Percentiles rank a stretch among this genome's conserved stretches.
Evolutionary conservation across 2,888 invertebrate genomes (phyloP).

Genomic region (Lasioglossum figueresi): DNA sequence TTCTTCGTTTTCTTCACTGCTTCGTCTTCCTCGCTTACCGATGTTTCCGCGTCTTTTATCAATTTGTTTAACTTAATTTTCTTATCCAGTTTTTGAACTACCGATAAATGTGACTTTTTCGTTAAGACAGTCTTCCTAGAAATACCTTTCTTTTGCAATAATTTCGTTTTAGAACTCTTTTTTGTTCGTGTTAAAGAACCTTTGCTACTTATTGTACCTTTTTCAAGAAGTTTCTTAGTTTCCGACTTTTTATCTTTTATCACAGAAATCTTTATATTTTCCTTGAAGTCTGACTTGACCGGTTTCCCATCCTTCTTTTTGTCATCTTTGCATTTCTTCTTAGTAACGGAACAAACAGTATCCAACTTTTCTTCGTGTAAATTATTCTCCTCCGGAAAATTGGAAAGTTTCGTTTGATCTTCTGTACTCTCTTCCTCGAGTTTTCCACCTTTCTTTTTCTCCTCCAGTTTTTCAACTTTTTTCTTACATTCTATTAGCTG

Average conservation of each 20-base stretch:
- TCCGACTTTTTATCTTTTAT: constrained; percentile 80
- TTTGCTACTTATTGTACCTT: constrained; percentile 65
- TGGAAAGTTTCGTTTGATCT: constrained; percentile 52
- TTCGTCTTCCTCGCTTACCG: constrained; percentile 65
- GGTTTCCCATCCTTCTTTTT: constrained; percentile 78
- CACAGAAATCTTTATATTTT: constrained; percentile 72
- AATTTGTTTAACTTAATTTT: constrained; percentile 81
- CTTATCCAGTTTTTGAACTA: constrained; percentile 80
- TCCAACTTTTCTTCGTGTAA: constrained; percentile 65
- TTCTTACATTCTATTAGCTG: constrained; percentile 72
- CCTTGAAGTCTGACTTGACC: constrained; percentile 76
- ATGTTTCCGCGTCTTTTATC: constrained; percentile 67
- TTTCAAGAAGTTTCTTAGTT: constrained; percentile 77
- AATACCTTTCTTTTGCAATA: constrained; percentile 74
- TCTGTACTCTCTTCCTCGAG: constrained; percentile 59
- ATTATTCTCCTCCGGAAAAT: constrained; percentile 51
- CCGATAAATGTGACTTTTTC: constrained; percentile 76
- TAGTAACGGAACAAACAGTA: constrained; percentile 49
- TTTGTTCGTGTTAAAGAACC: constrained; percentile 63
- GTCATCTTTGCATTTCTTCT: constrained; percentile 77
- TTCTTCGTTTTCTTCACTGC: constrained; percentile 74
- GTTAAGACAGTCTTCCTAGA: constrained; percentile 77
- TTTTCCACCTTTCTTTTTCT: constrained; percentile 71
- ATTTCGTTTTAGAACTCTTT: constrained; percentile 75
- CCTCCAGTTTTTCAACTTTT: constrained; percentile 74